phyloP scores from a whole-genome alignment of 2,113 vertebrate species.

The Apeltes quadracus region DNA sequence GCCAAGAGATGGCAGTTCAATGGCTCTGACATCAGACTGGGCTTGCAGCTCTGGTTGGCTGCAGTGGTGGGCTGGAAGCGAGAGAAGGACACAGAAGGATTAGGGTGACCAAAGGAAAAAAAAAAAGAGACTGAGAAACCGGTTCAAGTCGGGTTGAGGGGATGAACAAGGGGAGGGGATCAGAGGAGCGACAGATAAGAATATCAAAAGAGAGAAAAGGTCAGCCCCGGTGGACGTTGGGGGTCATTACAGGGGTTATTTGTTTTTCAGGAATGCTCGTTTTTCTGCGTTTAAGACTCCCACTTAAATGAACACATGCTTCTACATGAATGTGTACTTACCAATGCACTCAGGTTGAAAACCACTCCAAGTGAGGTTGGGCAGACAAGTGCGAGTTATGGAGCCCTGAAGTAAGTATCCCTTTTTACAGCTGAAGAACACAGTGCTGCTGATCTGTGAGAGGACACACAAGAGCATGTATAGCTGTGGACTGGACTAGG shows the following conservation, averaged over 20 bases:
- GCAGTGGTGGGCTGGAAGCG: slow-evolving; percentile 90
- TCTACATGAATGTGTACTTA: slow-evolving; percentile 68
- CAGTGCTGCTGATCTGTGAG: slow-evolving; percentile 85
- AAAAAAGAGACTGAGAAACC: not conserved
- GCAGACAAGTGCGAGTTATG: slow-evolving; percentile 93
- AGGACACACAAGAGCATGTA: not conserved
- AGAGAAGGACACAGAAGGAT: not conserved
- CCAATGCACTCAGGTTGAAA: slow-evolving; percentile 92
- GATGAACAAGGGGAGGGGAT: not conserved
- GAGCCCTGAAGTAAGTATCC: slow-evolving; percentile 97
- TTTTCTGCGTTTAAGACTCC: slow-evolving; percentile 5
- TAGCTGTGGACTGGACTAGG: not conserved
- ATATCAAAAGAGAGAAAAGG: not conserved
- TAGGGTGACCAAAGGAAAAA: slow-evolving; percentile 9
- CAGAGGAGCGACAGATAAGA: slow-evolving; percentile 11
- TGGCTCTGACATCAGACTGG: slow-evolving; percentile 90
- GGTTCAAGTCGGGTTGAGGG: not conserved
- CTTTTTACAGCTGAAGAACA: slow-evolving; percentile 94
- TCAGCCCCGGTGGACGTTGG: not conserved
- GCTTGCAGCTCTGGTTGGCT: slow-evolving; percentile 91
- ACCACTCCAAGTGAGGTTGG: slow-evolving; percentile 97
- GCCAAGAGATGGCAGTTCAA: slow-evolving; percentile 95
- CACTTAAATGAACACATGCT: not conserved
- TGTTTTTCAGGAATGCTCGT: not conserved
- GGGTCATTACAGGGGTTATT: not conserved